phyloP scores from a whole-genome alignment of 30 jellyfish, hydroid and myxozoan species.

The Aurelia aurita region DNA sequence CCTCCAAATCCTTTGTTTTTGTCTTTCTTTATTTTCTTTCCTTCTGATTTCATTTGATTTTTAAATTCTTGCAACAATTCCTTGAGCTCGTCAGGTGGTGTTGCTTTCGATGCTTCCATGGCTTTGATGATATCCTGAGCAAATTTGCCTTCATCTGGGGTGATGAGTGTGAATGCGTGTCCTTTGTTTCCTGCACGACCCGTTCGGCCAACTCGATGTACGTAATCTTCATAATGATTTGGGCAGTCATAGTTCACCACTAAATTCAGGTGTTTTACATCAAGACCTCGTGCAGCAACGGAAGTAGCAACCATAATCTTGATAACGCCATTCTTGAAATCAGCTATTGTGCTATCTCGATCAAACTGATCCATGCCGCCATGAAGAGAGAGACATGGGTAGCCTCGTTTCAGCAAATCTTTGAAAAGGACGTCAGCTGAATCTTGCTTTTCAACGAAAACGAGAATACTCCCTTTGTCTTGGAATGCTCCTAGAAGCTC shows the following conservation, averaged over 20 bases:
- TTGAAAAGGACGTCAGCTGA: conserved; percentile 93
- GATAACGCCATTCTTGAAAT: conserved; percentile 94
- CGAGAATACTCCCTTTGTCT: conserved; percentile 91
- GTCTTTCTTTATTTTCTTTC: conserved; percentile 78
- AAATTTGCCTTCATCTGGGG: conserved; percentile 93
- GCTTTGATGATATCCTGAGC: conserved; percentile 96
- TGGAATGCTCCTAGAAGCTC: conserved; percentile 93
- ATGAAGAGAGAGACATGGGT: conserved; percentile 97
- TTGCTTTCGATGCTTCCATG: conserved; percentile 79
- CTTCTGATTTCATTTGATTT: conserved; percentile 85
- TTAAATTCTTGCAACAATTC: conserved; percentile 76
- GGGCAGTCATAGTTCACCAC: conserved; percentile 99
- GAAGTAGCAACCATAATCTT: conserved; percentile 98
- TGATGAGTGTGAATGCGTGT: conserved; percentile 88
- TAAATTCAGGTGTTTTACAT: conserved; percentile 89
- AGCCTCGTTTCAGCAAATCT: conserved; percentile 93
- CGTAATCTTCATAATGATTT: conserved; percentile 98
- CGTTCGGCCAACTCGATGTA: conserved; percentile 99
- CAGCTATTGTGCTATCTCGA: conserved; percentile 98
- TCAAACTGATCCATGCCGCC: conserved; percentile 99
- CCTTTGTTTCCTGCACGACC: conserved; percentile 99
- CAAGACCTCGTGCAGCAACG: conserved; percentile 99
- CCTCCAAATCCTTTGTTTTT: conserved; percentile 95
- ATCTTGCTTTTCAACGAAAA: conserved; percentile 98
- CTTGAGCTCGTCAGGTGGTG: conserved; percentile 79